phyloP scores from a whole-genome alignment of 2,113 vertebrate species.

The Sialia sialis region DNA sequence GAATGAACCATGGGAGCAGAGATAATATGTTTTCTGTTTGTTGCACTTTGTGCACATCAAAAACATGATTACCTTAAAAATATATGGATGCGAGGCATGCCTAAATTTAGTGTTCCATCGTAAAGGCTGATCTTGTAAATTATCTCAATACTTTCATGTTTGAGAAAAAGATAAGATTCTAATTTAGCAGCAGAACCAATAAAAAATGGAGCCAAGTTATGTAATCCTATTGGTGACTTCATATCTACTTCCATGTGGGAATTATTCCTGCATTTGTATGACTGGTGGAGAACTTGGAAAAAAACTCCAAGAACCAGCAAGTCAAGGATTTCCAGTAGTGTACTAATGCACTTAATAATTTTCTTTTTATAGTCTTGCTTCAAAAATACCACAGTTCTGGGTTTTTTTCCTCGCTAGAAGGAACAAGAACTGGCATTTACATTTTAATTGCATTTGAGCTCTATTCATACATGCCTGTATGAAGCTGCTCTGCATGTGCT shows the following conservation, averaged over 20 bases:
- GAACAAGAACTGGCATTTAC: not conserved
- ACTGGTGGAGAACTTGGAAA: not conserved
- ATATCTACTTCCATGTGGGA: not conserved
- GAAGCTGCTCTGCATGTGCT: not conserved
- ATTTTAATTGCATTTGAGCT: not conserved
- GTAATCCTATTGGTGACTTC: fast-evolving
- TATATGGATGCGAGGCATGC: not conserved
- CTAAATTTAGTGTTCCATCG: not conserved
- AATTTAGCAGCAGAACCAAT: not conserved
- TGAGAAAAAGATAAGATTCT: not conserved
- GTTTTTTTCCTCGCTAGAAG: not conserved
- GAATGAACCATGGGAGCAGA: not conserved
- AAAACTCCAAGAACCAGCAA: not conserved
- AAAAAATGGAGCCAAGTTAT: not conserved
- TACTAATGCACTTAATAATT: not conserved
- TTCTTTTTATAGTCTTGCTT: not conserved
- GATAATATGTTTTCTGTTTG: not conserved
- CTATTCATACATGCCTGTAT: fast-evolving
- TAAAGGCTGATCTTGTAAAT: not conserved
- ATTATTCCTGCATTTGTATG: not conserved
- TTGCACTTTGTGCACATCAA: not conserved
- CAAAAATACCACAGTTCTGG: not conserved
- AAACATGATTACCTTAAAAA: not conserved
- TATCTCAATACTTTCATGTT: not conserved
- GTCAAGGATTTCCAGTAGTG: not conserved